A percentile compares a stretch with the other conserved stretches of the same genome.
These are phyloP conservation scores for Erithacus rubecula DNA, from an alignment of 2,797 vertebrate genomes.

Conservation along the genomic window DNA sequence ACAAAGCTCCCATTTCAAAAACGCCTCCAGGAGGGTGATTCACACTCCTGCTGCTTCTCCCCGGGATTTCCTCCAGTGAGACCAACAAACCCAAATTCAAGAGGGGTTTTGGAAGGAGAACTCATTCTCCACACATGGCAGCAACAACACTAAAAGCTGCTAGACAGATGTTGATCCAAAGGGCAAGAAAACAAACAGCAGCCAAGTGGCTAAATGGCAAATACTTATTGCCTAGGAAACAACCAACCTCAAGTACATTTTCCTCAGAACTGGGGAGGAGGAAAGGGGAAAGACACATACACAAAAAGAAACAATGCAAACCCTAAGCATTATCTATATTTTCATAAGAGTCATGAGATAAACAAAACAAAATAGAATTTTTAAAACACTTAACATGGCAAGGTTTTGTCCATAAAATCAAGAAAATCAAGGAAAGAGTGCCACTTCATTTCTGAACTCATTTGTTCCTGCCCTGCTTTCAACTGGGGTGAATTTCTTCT, in stretches of 20 bases:
- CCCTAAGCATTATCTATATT: neutral
- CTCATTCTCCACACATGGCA: neutral
- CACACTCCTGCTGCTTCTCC: neutral
- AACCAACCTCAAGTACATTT: neutral
- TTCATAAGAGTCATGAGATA: neutral
- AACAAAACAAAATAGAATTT: neutral
- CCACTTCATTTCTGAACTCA: neutral
- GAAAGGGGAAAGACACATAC: neutral
- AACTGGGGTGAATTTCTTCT: neutral
- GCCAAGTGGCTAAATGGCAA: neutral
- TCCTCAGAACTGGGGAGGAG: neutral
- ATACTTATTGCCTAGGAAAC: neutral
- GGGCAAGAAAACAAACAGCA: neutral
- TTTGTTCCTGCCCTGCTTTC: neutral
- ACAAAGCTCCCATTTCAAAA: neutral
- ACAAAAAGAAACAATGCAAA: neutral
- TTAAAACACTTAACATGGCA: neutral
- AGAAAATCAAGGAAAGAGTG: rapidly evolving
- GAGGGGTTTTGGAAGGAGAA: neutral
- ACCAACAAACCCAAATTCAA: neutral
- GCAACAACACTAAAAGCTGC: neutral
- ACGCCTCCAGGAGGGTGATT: neutral
- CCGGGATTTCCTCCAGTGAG: neutral
- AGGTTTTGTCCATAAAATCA: neutral
- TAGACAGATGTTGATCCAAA: neutral